phyloP scores from a whole-genome alignment of 1,140 invertebrate species.

The Eupristina koningsbergeri region DNA sequence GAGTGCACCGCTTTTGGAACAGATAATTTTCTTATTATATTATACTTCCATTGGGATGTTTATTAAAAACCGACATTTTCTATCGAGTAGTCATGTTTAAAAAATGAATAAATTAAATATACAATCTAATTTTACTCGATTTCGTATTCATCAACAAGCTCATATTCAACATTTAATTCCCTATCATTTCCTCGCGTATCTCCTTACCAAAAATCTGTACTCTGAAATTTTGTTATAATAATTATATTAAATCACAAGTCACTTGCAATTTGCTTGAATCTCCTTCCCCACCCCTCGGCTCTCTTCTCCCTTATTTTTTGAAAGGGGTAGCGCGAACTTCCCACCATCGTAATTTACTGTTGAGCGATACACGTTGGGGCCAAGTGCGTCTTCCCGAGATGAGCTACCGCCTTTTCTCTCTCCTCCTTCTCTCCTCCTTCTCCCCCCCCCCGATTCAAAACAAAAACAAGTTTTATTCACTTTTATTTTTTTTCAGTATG shows the following conservation, averaged over 20 bases:
- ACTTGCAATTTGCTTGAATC: background rate
- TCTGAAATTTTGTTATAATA: too few species aligned
- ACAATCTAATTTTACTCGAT: too few species aligned
- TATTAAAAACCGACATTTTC: too few species aligned
- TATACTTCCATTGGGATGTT: too few species aligned
- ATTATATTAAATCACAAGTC: background rate
- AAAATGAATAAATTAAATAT: too few species aligned
- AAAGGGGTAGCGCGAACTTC: slow-evolving; percentile 7
- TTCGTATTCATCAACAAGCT: background rate
- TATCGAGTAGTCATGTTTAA: too few species aligned
- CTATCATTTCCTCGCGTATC: too few species aligned
- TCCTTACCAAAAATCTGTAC: too few species aligned
- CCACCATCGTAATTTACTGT: slow-evolving; percentile 37
- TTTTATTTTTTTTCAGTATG: background rate
- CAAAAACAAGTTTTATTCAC: slow-evolving; percentile 33
- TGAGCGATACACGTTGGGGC: slow-evolving; percentile 23
- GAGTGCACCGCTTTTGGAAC: too few species aligned
- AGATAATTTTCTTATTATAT: too few species aligned
- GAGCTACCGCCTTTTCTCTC: slow-evolving; percentile 32
- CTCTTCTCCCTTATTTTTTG: slow-evolving; percentile 4
- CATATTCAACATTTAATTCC: too few species aligned
- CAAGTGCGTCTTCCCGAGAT: background rate
- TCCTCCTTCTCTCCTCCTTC: background rate
- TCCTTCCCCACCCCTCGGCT: background rate
- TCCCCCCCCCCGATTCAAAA: slow-evolving; percentile 13